Evolutionary conservation across 2,888 invertebrate species (phyloP), one percentile per base, ranked within the genome.

Genomic region (Ichneumon xanthorius): DNA sequence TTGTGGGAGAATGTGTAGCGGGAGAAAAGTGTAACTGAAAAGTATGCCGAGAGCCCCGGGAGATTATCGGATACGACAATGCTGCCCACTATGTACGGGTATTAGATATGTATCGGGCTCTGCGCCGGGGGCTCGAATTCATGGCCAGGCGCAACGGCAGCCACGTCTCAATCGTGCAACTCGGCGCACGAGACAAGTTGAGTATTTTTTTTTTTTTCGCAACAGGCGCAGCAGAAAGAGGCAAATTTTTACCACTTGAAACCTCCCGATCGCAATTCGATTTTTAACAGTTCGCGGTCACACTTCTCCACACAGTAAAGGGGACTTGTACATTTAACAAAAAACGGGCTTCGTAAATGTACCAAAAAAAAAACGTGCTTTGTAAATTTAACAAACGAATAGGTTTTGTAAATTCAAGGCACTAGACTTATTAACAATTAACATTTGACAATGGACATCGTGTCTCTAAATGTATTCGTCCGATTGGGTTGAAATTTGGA

Each of bases 111-210:
- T 87, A 89, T 89, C 89, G 80, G 68, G 26, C 37, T 33, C n/a
- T 67, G 67, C 67, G 14, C 16, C 70, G 76, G 61, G 40, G 68
- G 37, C 37, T 50, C 70, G 76, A 85, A 90, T 89, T 88, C 89
- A 88, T 76, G 88, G 72, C 78, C 73, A 71, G 55, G 50, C 79
- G 58, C 55, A 40, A 26, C 50, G 53, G 45, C 79, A 70, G 61
- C 84, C 88, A 87, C 80, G 86, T 89, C 89, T 90, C 86, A 87
- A 90, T 90, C 89, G 85, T 87, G 84, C 80, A 87, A 88, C 87
- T 50, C 33, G 11, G 37, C 26, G 33, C 4, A 45, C 14, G 45
- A 55, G 50, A 55, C 75, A 53, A 63, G 16, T 48, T 72, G 19
- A 7, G 58, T 80, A 80, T 82, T 81, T 75, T 84, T 84, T 84